Conservation (phyloP, 2,797 vertebrate genomes). For the Manis javanica region DNA sequence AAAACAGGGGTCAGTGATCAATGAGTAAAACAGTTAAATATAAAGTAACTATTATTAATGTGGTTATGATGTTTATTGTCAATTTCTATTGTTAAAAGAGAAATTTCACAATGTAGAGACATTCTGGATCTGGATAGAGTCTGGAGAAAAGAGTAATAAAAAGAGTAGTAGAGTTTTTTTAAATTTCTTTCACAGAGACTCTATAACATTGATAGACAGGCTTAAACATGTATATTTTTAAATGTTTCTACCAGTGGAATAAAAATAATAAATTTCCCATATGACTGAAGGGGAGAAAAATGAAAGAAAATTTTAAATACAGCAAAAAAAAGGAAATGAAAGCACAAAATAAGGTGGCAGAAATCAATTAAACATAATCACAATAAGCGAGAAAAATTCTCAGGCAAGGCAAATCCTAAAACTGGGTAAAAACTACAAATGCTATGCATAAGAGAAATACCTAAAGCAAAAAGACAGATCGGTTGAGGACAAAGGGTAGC, state of each 20-base stretch:
- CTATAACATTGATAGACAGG: background rate
- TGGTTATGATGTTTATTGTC: background rate
- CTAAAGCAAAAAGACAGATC: background rate
- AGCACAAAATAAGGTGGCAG: conserved; percentile 16
- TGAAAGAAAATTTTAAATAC: conserved; percentile 1
- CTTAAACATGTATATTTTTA: conserved; percentile 10
- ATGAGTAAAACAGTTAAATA: background rate
- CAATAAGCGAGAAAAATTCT: background rate
- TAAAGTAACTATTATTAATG: background rate
- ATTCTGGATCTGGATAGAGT: background rate
- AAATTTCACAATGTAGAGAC: background rate
- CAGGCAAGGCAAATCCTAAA: conserved; percentile 10
- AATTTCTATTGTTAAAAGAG: background rate
- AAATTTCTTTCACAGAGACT: background rate
- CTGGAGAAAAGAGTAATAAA: background rate
- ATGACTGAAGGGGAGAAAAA: background rate
- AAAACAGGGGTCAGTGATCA: background rate
- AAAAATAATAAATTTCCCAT: background rate
- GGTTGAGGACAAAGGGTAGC: background rate
- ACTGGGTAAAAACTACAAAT: background rate
- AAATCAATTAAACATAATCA: background rate
- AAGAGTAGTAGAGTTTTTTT: background rate
- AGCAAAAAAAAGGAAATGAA: background rate
- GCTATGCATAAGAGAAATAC: background rate
- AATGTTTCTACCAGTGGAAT: background rate